These are phyloP conservation scores for Microtus ochrogaster DNA, from an alignment of 2,113 vertebrate species.

Conservation along the genomic window DNA sequence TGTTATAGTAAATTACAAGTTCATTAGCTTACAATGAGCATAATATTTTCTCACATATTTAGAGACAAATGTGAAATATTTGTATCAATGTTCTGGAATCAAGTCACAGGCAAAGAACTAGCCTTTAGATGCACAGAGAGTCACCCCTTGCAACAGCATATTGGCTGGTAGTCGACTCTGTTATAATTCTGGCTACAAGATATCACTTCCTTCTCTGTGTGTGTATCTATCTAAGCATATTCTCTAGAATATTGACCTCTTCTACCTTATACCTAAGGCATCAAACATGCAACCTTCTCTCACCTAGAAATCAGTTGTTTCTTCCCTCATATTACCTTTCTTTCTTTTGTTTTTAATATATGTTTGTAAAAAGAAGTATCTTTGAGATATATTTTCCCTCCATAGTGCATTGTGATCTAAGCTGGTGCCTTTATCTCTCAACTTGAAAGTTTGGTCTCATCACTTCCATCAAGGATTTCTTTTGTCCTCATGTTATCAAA, in stretches of 20 bases:
- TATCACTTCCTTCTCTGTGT: neutral
- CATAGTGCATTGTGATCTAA: neutral
- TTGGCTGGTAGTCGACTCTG: neutral
- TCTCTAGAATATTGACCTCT: neutral
- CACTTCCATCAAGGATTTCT: neutral
- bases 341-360: neutral
- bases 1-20: neutral
- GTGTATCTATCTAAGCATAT: neutral
- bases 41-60: neutral
- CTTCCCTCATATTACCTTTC: neutral
- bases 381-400: neutral
- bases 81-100: neutral
- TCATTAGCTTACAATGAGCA: neutral
- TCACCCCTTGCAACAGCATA: no score
- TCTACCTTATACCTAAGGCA: no score
- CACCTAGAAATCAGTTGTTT: neutral
- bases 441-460: neutral
- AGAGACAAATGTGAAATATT: neutral
- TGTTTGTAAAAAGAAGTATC: neutral
- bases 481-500: neutral
- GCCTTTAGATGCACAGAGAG: neutral
- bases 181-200: neutral
- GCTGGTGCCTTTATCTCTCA: accelerated
- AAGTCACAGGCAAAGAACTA: neutral
- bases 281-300: neutral